Evolutionary conservation across 2,113 vertebrate genomes (phyloP).

Genomic region (Todiramphus chloris): DNA sequence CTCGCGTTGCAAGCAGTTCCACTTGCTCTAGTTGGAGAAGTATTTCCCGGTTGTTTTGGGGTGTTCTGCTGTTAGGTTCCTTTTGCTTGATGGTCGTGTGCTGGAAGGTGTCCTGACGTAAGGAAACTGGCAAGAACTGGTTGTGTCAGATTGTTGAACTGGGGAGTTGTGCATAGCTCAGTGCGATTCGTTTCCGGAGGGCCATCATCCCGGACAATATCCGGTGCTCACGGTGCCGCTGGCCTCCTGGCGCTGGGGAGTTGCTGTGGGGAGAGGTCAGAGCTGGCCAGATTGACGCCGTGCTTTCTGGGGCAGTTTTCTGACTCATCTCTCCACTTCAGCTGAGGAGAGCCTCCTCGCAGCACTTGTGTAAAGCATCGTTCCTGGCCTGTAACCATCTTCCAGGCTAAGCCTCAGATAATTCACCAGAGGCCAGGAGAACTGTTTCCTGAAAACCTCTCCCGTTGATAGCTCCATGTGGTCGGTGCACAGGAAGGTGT

Average conservation of each 20-base stretch:
- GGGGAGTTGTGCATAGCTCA: not conserved
- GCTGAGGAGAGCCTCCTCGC: not conserved
- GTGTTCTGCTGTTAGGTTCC: not conserved
- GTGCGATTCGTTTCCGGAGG: not conserved
- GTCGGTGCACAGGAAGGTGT: not conserved
- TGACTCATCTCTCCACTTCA: not conserved
- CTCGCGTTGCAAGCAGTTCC: not conserved
- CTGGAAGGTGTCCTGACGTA: not conserved
- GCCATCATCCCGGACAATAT: not conserved
- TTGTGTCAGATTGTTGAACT: constrained; percentile 39
- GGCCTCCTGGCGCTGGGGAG: not conserved
- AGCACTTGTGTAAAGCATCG: not conserved
- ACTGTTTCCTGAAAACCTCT: not conserved
- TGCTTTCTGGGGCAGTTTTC: not conserved
- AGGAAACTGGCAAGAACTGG: not conserved
- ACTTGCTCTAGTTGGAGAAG: not conserved
- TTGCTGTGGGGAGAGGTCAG: not conserved
- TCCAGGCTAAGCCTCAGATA: not conserved
- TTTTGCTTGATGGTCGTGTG: not conserved
- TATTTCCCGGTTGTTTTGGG: not conserved
- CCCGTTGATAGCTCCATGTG: not conserved
- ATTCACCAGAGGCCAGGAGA: not conserved
- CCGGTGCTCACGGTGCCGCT: not conserved
- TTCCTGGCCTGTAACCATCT: not conserved
- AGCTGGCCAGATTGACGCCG: not conserved